Evolutionary conservation across 2,113 vertebrate species (phyloP).

Genomic region (Apodemus speciosus): DNA sequence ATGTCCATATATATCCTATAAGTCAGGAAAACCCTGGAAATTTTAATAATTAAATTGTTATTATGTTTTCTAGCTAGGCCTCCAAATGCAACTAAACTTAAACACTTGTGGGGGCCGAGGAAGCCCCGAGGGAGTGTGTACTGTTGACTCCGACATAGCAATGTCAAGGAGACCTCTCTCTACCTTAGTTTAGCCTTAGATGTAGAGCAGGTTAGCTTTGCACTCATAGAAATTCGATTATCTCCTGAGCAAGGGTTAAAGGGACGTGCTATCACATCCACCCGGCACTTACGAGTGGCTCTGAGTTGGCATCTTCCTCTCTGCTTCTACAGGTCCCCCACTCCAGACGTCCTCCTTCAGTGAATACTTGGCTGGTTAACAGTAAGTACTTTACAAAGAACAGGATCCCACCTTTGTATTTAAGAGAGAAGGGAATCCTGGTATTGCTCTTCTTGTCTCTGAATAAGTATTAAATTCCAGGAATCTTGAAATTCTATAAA

Average conservation of each 20-base stretch:
- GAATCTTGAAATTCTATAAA: neutral
- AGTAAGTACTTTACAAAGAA: conserved; percentile 20
- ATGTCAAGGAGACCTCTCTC: neutral
- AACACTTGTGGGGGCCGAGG: neutral
- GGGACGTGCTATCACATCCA: no score
- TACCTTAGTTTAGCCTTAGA: neutral
- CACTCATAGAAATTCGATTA: neutral
- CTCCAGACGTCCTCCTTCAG: neutral
- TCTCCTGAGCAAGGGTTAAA: neutral
- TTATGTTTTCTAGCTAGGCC: neutral
- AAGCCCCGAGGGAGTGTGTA: neutral
- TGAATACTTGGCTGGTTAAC: neutral
- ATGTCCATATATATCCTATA: conserved; percentile 9
- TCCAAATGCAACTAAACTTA: neutral
- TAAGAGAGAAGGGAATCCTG: neutral
- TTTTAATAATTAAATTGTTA: conserved; percentile 29
- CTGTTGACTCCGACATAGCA: neutral
- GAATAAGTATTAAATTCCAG: neutral
- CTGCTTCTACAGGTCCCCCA: neutral
- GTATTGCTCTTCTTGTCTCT: neutral
- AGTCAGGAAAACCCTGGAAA: neutral
- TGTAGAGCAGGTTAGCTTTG: neutral
- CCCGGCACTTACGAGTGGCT: no score
- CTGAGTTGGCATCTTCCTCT: neutral
- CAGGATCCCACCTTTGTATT: neutral